Conservation (phyloP, 2,888 invertebrate species). For the Sepioteuthis lessoniana region DNA sequence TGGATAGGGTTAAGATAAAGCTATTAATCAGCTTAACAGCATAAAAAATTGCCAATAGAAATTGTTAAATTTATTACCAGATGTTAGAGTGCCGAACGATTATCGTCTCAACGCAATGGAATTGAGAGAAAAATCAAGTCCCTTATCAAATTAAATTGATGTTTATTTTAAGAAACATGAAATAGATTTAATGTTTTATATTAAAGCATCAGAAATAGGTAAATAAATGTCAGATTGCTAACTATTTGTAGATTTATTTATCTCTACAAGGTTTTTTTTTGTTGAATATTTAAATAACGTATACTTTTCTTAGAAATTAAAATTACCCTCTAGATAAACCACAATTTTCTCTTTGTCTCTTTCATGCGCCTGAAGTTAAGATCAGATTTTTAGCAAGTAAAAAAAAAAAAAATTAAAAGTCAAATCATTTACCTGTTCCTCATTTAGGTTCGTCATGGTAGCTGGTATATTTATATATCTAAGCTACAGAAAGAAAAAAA, state of each 20-base stretch:
- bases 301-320: not conserved
- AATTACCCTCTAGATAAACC: not conserved
- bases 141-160: not conserved
- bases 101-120: too few species aligned
- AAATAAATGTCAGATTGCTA: too few species aligned
- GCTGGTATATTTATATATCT: not conserved
- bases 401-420: constrained; percentile 33
- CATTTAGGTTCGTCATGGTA: not conserved
- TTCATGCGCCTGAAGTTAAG: not conserved
- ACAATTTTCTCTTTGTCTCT: not conserved
- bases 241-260: too few species aligned
- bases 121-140: too few species aligned
- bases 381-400: not conserved
- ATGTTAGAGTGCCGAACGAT: too few species aligned
- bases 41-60: too few species aligned
- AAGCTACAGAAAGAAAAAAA: not conserved
- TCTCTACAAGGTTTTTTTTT: too few species aligned
- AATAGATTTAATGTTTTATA: not conserved
- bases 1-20: too few species aligned
- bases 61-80: too few species aligned
- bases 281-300: too few species aligned
- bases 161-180: not conserved
- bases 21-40: too few species aligned
- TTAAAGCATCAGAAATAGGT: too few species aligned
- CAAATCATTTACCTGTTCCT: constrained; percentile 23